Evolutionary conservation across 2,113 vertebrate genomes (phyloP), one percentile per base, ranked within the genome.

Genomic region (Sebastes schlegelii): DNA sequence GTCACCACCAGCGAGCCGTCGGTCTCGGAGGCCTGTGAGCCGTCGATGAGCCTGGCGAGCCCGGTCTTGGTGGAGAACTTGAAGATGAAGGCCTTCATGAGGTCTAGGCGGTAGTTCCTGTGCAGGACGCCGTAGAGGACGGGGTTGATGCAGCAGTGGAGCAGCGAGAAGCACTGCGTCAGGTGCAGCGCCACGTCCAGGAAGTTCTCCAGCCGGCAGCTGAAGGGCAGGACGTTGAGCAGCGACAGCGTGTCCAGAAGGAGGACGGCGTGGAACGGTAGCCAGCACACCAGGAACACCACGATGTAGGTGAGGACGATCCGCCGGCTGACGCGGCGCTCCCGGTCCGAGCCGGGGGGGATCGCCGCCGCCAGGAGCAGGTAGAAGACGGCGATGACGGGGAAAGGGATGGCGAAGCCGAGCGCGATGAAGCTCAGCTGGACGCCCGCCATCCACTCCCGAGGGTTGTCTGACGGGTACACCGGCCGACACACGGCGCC

Each of bases 21-120:
- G 0, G 94, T 94, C 79, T 98, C 97, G 0, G 97, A 97, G 46
- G 94, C 94, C 10, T 94, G 92, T 42, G 97, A 97, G 66, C 95
- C 93, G 0, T 97, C 96, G 0, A 98, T 97, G 69, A 99, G 97
- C 88, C 96, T 97, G 49, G 96, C 95, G 74, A 98, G 96, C 1
- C 97, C 97, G 0, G 96, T 97, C 80, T 96, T 97, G 90, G 96
- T 96, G 0, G 97, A 98, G 93, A 97, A 99, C 91, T 96, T 98
- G 92, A 98, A 97, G 86, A 98, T 97, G 86, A 98, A 97, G 67
- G 97, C 96, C 82, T 98, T 97, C 97, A 98, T 97, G 67, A 99
- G 96, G 94, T 98, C 96, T 0, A 97, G 97, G 83, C 97, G 94
- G 90, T 97, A 97, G 93, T 95, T 97, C 77, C 96, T 95, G 92